Evolutionary conservation across 1,140 invertebrate genomes (phyloP).

Genomic region (Mercenaria mercenaria): DNA sequence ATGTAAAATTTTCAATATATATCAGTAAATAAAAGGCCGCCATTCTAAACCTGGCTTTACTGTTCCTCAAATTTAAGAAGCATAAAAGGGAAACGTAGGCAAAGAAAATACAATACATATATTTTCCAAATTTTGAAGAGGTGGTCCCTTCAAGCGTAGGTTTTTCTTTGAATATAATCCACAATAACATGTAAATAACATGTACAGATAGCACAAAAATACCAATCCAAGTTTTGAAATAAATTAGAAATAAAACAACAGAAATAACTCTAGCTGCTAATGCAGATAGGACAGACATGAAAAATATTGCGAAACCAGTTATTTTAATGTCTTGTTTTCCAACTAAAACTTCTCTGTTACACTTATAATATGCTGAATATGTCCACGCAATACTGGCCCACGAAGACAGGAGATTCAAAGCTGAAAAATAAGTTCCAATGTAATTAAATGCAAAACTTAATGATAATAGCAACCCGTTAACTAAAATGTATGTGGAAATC

Average conservation of each 20-base stretch:
- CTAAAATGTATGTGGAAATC: too few relatives aligned
- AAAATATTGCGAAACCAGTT: neutral
- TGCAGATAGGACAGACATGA: neutral
- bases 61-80: slow-evolving; percentile 30
- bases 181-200: slow-evolving; percentile 3
- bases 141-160: slow-evolving; percentile 11
- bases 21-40: slow-evolving; percentile 21
- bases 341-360: neutral
- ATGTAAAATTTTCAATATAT: slow-evolving; percentile 32
- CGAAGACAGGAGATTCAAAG: slow-evolving; percentile 3
- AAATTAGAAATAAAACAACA: neutral
- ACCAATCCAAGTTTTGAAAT: slow-evolving; percentile 10
- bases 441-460: too few relatives aligned
- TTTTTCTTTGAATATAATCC: neutral
- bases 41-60: neutral
- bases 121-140: neutral
- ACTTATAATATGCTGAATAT: slow-evolving; percentile 13
- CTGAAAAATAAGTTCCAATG: slow-evolving; percentile 51
- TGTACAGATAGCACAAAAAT: neutral
- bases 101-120: slow-evolving; percentile 37
- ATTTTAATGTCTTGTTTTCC: neutral
- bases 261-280: slow-evolving; percentile 14
- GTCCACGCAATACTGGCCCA: slow-evolving; percentile 46
- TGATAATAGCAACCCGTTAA: too few relatives aligned
- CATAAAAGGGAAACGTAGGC: slow-evolving; percentile 24